These are phyloP conservation scores for Hypselothyrea guttata DNA, from an alignment of 2,888 invertebrate genomes.

Conservation along the genomic window DNA sequence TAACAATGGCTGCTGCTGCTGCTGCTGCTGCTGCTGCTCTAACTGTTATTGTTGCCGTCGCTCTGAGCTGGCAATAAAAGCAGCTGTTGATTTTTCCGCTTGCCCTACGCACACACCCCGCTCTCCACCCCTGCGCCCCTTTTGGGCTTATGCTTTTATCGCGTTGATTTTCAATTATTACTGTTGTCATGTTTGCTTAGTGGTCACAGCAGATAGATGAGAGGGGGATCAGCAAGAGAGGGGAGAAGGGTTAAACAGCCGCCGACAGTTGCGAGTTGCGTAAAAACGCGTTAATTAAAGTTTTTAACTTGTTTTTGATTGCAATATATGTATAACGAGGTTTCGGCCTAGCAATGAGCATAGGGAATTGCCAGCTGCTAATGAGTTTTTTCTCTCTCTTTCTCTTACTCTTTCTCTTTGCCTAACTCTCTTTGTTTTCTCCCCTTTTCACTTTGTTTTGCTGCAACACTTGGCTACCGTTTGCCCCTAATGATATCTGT, in stretches of 20 bases:
- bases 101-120: constrained; percentile 8
- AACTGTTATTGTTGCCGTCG: constrained; percentile 13
- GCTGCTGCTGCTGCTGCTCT: constrained; percentile 6
- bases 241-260: constrained; percentile 68
- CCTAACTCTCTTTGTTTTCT: not conserved
- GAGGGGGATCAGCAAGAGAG: constrained; percentile 40
- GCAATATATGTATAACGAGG: constrained; percentile 38
- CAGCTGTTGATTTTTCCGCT: constrained; percentile 75
- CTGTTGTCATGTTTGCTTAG: constrained; percentile 75
- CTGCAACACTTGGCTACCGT: constrained; percentile 23
- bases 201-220: constrained; percentile 46
- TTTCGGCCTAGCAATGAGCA: constrained; percentile 25
- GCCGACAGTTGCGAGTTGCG: constrained; percentile 76
- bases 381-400: constrained; percentile 45
- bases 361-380: constrained; percentile 60
- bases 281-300: constrained; percentile 76
- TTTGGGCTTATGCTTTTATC: constrained; percentile 62
- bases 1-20: constrained; percentile 68
- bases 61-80: constrained; percentile 54
- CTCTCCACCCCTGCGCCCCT: constrained; percentile 1
- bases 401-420: not conserved
- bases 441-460: constrained; percentile 5
- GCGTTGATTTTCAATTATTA: constrained; percentile 77
- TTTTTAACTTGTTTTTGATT: constrained; percentile 70
- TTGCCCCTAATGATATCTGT: constrained; percentile 26